Percentiles rank a stretch among this genome's conserved stretches.
These are phyloP conservation scores for Cephus rjabovi DNA, from an alignment of 2,888 invertebrate genomes.

Conservation along the genomic window DNA sequence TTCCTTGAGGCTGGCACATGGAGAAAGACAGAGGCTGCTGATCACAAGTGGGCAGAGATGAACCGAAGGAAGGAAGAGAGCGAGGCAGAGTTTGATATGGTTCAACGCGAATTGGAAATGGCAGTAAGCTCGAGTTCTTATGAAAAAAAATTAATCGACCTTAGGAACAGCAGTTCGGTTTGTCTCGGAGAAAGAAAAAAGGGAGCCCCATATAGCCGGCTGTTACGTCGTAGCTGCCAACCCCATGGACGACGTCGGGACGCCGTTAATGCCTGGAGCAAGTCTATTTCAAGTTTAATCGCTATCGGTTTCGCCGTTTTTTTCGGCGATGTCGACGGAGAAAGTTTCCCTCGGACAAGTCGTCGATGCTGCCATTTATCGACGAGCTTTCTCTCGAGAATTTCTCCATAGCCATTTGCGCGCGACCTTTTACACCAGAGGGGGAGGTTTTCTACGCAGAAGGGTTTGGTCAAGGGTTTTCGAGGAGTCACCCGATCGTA, in stretches of 20 bases:
- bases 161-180: not conserved
- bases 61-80: constrained; percentile 8
- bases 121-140: not conserved
- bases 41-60: constrained; percentile 22
- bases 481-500: not conserved
- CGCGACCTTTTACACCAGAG: not conserved
- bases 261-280: not conserved
- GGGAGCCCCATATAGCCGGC: not conserved
- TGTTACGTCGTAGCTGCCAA: not conserved
- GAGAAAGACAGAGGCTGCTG: too few species aligned
- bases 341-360: not conserved
- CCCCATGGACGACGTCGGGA: not conserved
- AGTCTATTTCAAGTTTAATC: constrained; percentile 5
- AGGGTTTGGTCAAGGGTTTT: not conserved
- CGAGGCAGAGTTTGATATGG: not conserved
- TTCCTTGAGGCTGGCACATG: not conserved
- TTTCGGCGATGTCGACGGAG: not conserved
- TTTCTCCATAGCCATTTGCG: not conserved
- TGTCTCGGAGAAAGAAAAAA: not conserved
- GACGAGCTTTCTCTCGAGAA: not conserved
- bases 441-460: not conserved
- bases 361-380: not conserved
- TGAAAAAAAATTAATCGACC: not conserved
- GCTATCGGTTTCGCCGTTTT: not conserved
- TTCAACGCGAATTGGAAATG: not conserved